Percentiles rank a stretch among this genome's conserved stretches.
Evolutionary conservation across 2,113 vertebrate species (phyloP).

Genomic region (Esox niger): DNA sequence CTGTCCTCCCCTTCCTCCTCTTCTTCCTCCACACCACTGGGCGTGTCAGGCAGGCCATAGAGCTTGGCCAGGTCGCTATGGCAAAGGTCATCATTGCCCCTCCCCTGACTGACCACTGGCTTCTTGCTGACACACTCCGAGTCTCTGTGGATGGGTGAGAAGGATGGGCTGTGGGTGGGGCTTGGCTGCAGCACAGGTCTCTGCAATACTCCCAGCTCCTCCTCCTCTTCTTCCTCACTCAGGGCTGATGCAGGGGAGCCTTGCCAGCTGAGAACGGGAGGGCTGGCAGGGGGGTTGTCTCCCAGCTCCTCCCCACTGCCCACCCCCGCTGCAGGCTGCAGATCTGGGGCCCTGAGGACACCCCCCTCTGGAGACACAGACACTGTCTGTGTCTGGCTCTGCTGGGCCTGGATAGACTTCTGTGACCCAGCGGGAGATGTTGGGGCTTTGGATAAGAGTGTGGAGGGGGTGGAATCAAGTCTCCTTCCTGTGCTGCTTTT

Average conservation of each 20-base stretch:
- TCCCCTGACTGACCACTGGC: constrained; percentile 6
- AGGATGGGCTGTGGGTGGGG: constrained; percentile 57
- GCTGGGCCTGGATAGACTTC: constrained; percentile 37
- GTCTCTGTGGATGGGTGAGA: constrained; percentile 50
- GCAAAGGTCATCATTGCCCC: constrained; percentile 22
- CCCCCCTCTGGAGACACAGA: constrained; percentile 41
- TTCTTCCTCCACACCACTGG: constrained; percentile 23
- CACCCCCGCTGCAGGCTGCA: constrained; percentile 62
- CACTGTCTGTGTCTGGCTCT: constrained; percentile 58
- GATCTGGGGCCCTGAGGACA: constrained; percentile 67
- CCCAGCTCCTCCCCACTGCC: constrained; percentile 56
- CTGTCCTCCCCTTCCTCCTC: constrained; percentile 46
- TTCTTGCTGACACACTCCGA: constrained; percentile 28
- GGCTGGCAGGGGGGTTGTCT: constrained; percentile 68
- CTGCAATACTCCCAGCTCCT: constrained; percentile 61
- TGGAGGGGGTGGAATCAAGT: constrained; percentile 53
- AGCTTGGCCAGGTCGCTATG: constrained; percentile 34
- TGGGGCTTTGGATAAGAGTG: constrained; percentile 64
- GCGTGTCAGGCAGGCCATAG: constrained; percentile 26
- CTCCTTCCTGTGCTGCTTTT: constrained; percentile 18
- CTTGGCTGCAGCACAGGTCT: constrained; percentile 73
- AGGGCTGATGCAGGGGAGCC: constrained; percentile 70
- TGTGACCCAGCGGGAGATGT: constrained; percentile 42
- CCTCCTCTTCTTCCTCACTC: constrained; percentile 66
- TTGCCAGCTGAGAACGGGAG: constrained; percentile 78